Conservation (phyloP, 2,888 invertebrate genomes). For the Prosopocoilus inquinatus region DNA sequence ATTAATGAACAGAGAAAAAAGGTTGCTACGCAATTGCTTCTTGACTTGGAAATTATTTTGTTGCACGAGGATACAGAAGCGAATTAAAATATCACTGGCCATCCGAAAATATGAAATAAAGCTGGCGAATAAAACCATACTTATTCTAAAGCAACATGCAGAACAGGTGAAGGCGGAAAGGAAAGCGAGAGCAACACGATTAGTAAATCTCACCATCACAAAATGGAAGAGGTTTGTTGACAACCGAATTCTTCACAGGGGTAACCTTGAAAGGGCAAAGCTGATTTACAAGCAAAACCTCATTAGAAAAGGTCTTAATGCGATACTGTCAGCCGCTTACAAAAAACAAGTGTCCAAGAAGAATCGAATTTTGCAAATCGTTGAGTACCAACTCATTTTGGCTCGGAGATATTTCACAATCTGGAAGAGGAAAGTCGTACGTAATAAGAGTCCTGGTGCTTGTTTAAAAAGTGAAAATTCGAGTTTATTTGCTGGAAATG, state of each 20-base stretch:
- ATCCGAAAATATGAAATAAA: not conserved
- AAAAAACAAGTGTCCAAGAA: slow-evolving; percentile 26
- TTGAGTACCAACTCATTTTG: slow-evolving; percentile 29
- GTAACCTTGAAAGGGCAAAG: slow-evolving; percentile 30
- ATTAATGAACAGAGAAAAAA: slow-evolving; percentile 13
- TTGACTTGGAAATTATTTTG: slow-evolving; percentile 21
- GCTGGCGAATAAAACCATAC: not conserved
- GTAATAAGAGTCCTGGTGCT: slow-evolving; percentile 1
- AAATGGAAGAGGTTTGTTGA: slow-evolving; percentile 20
- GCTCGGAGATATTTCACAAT: slow-evolving; percentile 36
- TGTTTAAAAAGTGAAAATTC: not conserved
- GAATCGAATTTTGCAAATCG: slow-evolving; percentile 18
- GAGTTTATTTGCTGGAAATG: not conserved
- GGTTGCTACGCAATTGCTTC: slow-evolving; percentile 14
- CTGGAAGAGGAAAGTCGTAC: slow-evolving; percentile 35
- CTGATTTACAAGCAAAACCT: slow-evolving; percentile 29
- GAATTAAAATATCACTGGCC: not conserved
- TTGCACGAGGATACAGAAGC: not conserved
- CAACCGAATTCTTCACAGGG: slow-evolving; percentile 21
- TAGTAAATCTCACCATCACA: not conserved
- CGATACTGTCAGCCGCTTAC: slow-evolving; percentile 31
- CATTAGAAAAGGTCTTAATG: slow-evolving; percentile 28
- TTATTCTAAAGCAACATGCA: not conserved
- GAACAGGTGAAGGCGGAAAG: not conserved
- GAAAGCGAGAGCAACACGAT: not conserved